Evolutionary conservation across 2,113 vertebrate genomes (phyloP), one percentile per base, ranked within the genome.

Genomic region (Cheilinus undulatus): DNA sequence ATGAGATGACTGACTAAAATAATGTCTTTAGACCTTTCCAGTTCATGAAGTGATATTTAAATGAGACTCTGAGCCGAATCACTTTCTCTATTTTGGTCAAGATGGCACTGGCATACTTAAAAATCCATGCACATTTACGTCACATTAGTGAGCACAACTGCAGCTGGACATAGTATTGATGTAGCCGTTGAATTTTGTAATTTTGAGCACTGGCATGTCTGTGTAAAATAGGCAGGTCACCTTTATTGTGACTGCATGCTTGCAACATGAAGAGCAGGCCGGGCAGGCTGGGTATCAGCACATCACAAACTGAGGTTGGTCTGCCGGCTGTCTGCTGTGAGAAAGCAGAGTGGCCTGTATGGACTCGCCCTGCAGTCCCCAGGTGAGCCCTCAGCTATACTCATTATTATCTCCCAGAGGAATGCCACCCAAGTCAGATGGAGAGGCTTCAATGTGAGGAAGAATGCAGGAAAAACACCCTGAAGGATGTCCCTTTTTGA

Each of bases 391-490:
- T 71, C 67, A 82, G 73, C 63, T 57, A 56, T 30, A 59, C 78
- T 69, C 74, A 48, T 76, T 72, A 87, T 78, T 59, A 73, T 86
- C 84, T 88, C 76, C 59, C 72, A 43, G 68, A 82, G 83, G 86
- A 90, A 89, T 86, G 86, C 77, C 68, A 69, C 78, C 69, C 69
- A 68, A 69, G 82, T 82, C 72, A 80, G 60, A 81, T 48, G 20
- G 54, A 76, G 70, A 62, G 53, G 26, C 70, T 57, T 28, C 62
- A 49, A 58, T 69, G 27, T 74, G 38, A 63, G 54, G 3, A 6
- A 57, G 43, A 87, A 70, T 59, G 69, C 51, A 36, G 48, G 32
- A 46, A n/a, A 59, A 58, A 66, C 36, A 46, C 30, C 42, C 26
- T 32, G 20, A 46, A 10, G 62, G 22, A 17, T 17, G 9, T 10